These are phyloP conservation scores for Atrichornis clamosus DNA, from an alignment of 2,113 vertebrate genomes.

Conservation along the genomic window DNA sequence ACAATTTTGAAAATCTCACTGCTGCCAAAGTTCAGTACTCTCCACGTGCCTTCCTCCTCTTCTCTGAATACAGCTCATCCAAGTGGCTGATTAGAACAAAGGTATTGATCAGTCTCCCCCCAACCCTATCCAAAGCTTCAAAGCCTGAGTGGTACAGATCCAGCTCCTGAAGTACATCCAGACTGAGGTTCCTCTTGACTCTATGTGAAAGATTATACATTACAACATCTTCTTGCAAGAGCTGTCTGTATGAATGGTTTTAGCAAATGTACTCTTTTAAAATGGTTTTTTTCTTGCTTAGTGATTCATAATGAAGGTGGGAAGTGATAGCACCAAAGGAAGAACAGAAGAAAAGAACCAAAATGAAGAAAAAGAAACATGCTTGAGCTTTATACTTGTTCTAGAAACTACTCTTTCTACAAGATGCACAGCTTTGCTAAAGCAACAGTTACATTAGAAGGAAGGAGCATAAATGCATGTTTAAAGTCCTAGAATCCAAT, in stretches of 20 bases:
- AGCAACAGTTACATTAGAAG: neutral
- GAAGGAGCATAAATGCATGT: neutral
- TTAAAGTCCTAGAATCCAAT: neutral
- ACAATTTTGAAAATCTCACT: neutral
- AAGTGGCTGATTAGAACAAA: neutral
- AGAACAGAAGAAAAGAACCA: neutral
- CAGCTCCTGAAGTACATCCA: neutral
- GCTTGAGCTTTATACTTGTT: neutral
- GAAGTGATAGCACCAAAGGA: neutral
- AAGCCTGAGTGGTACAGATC: neutral
- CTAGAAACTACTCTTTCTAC: neutral
- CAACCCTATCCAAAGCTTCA: neutral
- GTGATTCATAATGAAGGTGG: neutral
- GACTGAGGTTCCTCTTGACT: neutral
- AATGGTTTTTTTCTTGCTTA: neutral
- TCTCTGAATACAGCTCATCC: fast-evolving
- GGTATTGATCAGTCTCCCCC: neutral
- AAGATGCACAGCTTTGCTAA: neutral
- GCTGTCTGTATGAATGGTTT: neutral
- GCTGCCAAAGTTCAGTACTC: neutral
- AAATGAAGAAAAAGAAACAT: neutral
- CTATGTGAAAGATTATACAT: neutral
- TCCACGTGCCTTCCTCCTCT: neutral
- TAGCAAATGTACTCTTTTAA: neutral
- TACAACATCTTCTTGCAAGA: neutral